Base-by-base conservation (phyloP, 2,888 invertebrate species). In the Drosophila anceps region DNA sequence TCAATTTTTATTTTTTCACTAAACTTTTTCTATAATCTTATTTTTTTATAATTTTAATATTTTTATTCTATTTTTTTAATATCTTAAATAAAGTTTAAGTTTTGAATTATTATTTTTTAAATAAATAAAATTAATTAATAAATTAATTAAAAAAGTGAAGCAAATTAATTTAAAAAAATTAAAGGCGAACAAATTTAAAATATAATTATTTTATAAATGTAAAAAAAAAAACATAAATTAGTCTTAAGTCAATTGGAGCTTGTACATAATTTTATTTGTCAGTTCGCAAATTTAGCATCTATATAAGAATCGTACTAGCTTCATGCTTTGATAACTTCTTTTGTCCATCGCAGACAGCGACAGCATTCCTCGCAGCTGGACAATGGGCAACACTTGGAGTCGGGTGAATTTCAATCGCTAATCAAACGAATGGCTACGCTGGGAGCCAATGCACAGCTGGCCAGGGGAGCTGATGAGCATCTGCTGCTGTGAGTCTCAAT, bases 381-480 rank as follows among this genome's bases (percentile, higher is more conserved):
- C 9, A 73, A 68, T 15, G 61, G 76, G 4, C 86, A 86, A 29
- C 79, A 87, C 44, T 69, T 88, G 63, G 91, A 93, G 27, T 91
- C 90, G 29, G 75, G 86, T 8, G 92, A 93, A 48, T 93, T 92
- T 66, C 87, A 92, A 68, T 93, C 93, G 0, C 82, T 93, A 15
- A 79, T 93, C 41, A 89, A 91, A 50, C 90, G 91, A 37, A 91
- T 92, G 71, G 76, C 85, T 72, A 94, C 95, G 7, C 91, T 93
- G 59, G 98, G 98, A 27, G 95, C 96, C 31, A 96, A 98, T 93
- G 92, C 95, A 2, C 93, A 94, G 48, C 93, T 96, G n/a, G 93
- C 95, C n/a, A 96, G 95, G 90, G 98, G 98, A 60, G 95, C 97
- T 0, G 95, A 96, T 91, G 96, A 97, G 87, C 95, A 95, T 82